These are phyloP conservation scores for Nettapus auritus DNA, from an alignment of 2,113 vertebrate genomes.

Conservation along the genomic window DNA sequence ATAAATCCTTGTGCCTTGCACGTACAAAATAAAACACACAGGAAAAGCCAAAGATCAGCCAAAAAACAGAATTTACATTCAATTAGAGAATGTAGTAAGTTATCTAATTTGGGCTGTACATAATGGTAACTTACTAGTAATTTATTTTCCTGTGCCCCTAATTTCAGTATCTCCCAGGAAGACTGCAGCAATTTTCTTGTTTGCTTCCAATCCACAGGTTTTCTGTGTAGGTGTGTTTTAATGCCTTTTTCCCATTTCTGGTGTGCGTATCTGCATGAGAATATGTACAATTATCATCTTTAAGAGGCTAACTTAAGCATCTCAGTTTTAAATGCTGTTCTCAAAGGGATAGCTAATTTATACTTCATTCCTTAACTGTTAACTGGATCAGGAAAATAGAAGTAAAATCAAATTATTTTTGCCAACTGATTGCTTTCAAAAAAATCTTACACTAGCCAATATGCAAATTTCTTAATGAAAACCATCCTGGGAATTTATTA, in stretches of 20 bases:
- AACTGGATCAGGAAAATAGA: conserved; percentile 46
- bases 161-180: not conserved
- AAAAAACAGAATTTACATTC: not conserved
- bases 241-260: conserved; percentile 31
- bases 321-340: conserved; percentile 50
- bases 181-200: conserved; percentile 45
- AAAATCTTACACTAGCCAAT: conserved; percentile 54
- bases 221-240: conserved; percentile 66
- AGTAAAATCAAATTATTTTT: conserved; percentile 62
- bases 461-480: conserved; percentile 71
- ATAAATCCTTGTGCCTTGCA: not conserved
- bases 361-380: conserved; percentile 54
- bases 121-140: not conserved
- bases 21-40: not conserved
- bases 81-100: not conserved
- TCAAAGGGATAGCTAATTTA: conserved; percentile 63
- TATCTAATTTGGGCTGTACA: not conserved
- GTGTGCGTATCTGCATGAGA: conserved; percentile 33
- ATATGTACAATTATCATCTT: conserved; percentile 53
- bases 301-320: conserved; percentile 53
- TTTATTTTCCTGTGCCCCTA: not conserved
- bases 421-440: conserved; percentile 58
- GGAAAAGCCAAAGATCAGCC: not conserved
- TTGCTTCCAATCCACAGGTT: conserved; percentile 34
- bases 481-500: conserved; percentile 61